These are phyloP conservation scores for Solea solea DNA, from an alignment of 2,113 vertebrate species.

Conservation along the genomic window DNA sequence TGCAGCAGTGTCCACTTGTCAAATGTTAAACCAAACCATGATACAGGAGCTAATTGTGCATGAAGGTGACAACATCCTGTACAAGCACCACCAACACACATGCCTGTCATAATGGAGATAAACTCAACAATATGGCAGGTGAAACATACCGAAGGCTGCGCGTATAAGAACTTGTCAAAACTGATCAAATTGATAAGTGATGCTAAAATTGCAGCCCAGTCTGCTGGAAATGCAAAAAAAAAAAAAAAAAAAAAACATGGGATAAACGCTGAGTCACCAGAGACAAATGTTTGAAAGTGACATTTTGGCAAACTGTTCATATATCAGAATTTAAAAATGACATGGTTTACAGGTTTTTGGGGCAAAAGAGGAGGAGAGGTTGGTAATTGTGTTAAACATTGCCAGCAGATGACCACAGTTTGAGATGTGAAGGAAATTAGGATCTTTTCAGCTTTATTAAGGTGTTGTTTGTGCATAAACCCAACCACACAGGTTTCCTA, in stretches of 20 bases:
- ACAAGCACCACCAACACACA: constrained; percentile 62
- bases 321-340: too few relatives aligned
- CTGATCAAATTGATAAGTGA: constrained; percentile 9
- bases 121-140: constrained; percentile 31
- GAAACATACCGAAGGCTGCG: constrained; percentile 7
- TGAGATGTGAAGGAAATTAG: too few relatives aligned
- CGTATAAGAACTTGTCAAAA: constrained; percentile 8
- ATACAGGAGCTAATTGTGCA: constrained; percentile 67
- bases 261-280: not conserved
- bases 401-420: too few relatives aligned
- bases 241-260: not conserved
- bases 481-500: too few relatives aligned
- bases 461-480: too few relatives aligned
- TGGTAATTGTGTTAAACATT: too few relatives aligned
- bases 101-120: constrained; percentile 64
- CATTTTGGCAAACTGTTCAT: too few relatives aligned
- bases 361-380: too few relatives aligned
- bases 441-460: too few relatives aligned
- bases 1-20: constrained; percentile 59
- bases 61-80: constrained; percentile 74
- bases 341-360: too few relatives aligned
- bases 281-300: not conserved
- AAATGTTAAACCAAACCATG: constrained; percentile 55
- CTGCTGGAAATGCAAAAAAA: not conserved
- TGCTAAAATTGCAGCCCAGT: not conserved